Conservation (phyloP, 2,888 invertebrate species). For the Clostera curtula region DNA sequence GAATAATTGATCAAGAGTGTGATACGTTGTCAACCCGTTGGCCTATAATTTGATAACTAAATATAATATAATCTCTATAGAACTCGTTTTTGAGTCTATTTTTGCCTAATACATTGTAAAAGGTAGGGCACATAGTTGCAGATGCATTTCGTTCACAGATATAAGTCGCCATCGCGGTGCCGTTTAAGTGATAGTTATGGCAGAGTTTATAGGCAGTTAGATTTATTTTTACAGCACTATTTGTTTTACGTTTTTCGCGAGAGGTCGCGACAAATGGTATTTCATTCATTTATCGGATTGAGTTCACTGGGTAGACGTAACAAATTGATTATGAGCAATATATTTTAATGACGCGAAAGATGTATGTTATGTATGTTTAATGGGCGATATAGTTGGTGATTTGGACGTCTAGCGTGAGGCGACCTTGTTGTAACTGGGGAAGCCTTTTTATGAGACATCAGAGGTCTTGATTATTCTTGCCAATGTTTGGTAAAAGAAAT, state of each 20-base stretch:
- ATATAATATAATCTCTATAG: constrained; percentile 22
- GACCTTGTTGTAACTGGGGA: no score
- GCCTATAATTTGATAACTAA: constrained; percentile 38
- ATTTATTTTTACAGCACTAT: constrained; percentile 74
- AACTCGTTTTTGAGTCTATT: constrained; percentile 27
- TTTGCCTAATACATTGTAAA: constrained; percentile 36
- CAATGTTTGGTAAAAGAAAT: no score
- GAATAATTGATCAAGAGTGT: constrained; percentile 37
- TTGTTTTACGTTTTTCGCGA: constrained; percentile 70
- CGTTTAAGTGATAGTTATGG: constrained; percentile 75
- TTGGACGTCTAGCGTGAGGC: constrained; percentile 1
- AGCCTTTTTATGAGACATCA: no score
- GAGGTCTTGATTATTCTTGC: no score
- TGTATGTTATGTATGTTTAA: constrained; percentile 26
- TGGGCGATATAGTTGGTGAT: constrained; percentile 17
- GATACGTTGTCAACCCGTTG: constrained; percentile 28
- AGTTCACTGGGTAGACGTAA: constrained; percentile 30
- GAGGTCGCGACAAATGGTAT: constrained; percentile 56
- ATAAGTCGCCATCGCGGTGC: constrained; percentile 58
- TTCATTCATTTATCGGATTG: constrained; percentile 43
- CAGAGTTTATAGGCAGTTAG: constrained; percentile 74
- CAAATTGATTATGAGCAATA: constrained; percentile 30
- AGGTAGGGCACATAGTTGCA: constrained; percentile 39
- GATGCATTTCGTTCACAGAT: constrained; percentile 46
- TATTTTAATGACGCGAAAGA: constrained; percentile 29